A percentile compares a stretch with the other conserved stretches of the same genome.
Evolutionary conservation across 2,888 invertebrate species (phyloP).

Genomic region (Erpobdella octoculata): DNA sequence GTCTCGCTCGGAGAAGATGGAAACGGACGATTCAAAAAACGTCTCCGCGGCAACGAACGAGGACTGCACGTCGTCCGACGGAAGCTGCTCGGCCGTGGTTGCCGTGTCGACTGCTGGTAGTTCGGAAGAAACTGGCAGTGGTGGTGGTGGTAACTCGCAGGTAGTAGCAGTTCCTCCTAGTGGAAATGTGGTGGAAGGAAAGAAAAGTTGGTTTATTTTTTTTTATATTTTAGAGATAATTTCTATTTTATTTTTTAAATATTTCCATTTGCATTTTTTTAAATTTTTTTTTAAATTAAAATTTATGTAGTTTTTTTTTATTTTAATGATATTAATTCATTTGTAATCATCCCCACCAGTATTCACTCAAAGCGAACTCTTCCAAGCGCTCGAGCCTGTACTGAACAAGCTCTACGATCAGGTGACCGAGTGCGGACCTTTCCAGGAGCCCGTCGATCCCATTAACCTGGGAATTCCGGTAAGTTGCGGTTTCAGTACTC

Average conservation of each 20-base stretch:
- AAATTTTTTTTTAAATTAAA: not conserved
- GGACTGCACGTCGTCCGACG: not conserved
- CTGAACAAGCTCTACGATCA: conserved; percentile 82
- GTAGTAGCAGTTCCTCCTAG: not conserved
- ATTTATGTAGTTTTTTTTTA: not conserved
- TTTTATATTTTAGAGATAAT: conserved; percentile 55
- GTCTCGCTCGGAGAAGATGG: not conserved
- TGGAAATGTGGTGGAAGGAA: not conserved
- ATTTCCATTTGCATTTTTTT: too few relatives aligned
- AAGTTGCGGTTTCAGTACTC: not conserved
- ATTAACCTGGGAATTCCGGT: conserved; percentile 37
- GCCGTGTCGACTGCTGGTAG: not conserved
- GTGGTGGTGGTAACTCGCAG: not conserved
- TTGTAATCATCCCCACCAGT: too few relatives aligned
- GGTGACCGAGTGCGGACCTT: conserved; percentile 92
- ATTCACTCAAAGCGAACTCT: conserved; percentile 66
- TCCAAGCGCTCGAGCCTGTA: conserved; percentile 84
- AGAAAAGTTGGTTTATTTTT: not conserved
- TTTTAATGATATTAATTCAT: not conserved
- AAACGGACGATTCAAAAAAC: not conserved
- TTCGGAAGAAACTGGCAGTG: not conserved
- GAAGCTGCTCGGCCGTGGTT: not conserved
- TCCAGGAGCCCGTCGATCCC: conserved; percentile 93
- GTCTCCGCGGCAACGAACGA: not conserved
- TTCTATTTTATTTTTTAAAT: not conserved